Base-by-base conservation (phyloP, 2,113 vertebrate species). In the Panthera leo region DNA sequence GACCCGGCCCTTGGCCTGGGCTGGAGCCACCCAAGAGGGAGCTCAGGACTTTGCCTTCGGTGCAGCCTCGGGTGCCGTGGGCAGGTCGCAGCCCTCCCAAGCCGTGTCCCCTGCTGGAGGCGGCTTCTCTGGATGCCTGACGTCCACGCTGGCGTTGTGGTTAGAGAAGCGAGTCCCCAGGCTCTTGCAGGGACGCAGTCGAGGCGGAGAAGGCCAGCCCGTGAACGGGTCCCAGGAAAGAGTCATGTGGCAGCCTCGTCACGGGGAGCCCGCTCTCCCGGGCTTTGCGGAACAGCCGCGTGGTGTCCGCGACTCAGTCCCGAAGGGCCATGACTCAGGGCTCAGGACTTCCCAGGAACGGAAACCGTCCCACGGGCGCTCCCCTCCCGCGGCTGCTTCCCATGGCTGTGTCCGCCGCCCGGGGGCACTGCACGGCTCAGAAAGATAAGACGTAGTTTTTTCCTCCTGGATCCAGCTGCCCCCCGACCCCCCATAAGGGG, bases 221-320 rank as follows among this genome's bases (percentile, higher is more conserved):
- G 92, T 98, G 97, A 98, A 97, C 97, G 97, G 98, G 97, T 97
- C 91, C 98, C 89, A 97, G 98, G 98, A 6, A 27, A 98, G 97
- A 65, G 98, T 53, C 29, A 7, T 9, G 6, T 11, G 75, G 16
- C 15, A 9, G 42, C 75, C 42, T 31, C 34, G 45, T 18, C 4
- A 0, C 16, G 4, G 25, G 25, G 12, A 45, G 39, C 42, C 15
- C 3, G 14, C 13, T 29, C 42, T 48, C 25, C 73, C 6, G 48
- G 76, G 31, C 48, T 3, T 12, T 34, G 16, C 5, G 3, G 39
- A 29, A 31, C 9, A 31, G 18, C 76, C 10, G 31, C 4, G 0
- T 12, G 29, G 42, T 76, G 27, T 29, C 42, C 5, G 16, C 2
- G 3, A n/a, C 68, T 36, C 7, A 0, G 95, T 45, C 70, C 34